A percentile compares a stretch with the other conserved stretches of the same genome.
Conservation (phyloP, 2,888 invertebrate species). For the Aphelenchoides bicaudatus region DNA sequence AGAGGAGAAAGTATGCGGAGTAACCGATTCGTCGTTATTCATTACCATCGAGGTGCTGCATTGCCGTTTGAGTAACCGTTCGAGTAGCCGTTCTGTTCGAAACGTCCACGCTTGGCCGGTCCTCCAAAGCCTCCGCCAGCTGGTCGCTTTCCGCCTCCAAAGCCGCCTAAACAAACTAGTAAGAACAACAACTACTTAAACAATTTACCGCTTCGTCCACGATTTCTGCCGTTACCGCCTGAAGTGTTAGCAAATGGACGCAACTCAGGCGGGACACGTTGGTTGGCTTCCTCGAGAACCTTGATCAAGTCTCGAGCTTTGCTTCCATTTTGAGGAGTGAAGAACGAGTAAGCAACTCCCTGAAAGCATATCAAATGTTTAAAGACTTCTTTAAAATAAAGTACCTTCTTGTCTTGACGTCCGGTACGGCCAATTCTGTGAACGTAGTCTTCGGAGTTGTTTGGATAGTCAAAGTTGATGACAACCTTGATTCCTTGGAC, state of each 20-base stretch:
- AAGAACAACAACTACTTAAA: too few species aligned
- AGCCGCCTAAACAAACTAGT: too few species aligned
- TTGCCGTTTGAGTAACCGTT: too few species aligned
- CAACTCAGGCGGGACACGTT: constrained; percentile 79
- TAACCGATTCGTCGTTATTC: too few species aligned
- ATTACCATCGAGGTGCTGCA: too few species aligned
- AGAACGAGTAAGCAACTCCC: constrained; percentile 87
- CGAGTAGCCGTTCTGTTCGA: constrained; percentile 21
- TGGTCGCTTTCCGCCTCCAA: too few species aligned
- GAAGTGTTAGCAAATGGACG: background rate
- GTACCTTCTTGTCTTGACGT: constrained; percentile 78
- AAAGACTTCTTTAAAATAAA: constrained; percentile 62
- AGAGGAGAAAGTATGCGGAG: too few species aligned
- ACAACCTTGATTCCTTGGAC: constrained; percentile 95
- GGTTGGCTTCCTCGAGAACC: constrained; percentile 81
- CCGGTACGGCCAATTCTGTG: constrained; percentile 94
- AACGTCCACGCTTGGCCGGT: constrained; percentile 17
- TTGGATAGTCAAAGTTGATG: constrained; percentile 94
- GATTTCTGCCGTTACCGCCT: background rate
- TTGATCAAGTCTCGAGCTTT: constrained; percentile 87
- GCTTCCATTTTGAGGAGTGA: constrained; percentile 78
- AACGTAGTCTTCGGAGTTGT: constrained; percentile 93
- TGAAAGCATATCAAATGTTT: constrained; percentile 28
- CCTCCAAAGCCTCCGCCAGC: constrained; percentile 18
- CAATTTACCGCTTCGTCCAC: too few species aligned